Evolutionary conservation across 2,113 vertebrate species (phyloP).

Genomic region (Cryptotis parvus): DNA sequence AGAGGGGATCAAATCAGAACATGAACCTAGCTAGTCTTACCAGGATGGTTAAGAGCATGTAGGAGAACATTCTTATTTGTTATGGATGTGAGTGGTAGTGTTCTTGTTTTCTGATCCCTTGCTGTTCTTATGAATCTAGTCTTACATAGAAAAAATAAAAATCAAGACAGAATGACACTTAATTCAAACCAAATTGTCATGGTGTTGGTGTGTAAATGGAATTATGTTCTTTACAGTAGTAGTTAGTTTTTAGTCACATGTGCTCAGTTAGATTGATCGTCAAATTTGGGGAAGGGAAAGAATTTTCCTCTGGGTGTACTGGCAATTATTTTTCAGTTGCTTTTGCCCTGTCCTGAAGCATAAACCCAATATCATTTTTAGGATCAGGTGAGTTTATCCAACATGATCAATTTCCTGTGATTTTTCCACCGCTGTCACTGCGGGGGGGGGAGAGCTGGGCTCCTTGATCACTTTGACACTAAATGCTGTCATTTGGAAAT

Average conservation of each 20-base stretch:
- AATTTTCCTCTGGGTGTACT: conserved; percentile 76
- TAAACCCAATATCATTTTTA: conserved; percentile 75
- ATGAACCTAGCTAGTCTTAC: neutral
- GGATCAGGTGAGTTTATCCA: conserved; percentile 76
- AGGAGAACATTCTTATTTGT: neutral
- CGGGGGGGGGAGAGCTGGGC: conserved; percentile 56
- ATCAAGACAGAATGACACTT: neutral
- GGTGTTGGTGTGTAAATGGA: conserved; percentile 57
- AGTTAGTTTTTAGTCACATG: conserved; percentile 63
- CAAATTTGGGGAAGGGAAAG: conserved; percentile 75
- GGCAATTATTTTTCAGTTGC: conserved; percentile 80
- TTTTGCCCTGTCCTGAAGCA: conserved; percentile 75
- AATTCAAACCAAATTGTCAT: conserved; percentile 37
- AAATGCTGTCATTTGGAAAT: conserved; percentile 70
- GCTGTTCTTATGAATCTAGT: conserved; percentile 15
- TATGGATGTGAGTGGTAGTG: neutral
- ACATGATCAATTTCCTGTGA: conserved; percentile 78
- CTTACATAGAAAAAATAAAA: conserved; percentile 45
- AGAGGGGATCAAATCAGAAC: neutral
- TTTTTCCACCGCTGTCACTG: conserved; percentile 67
- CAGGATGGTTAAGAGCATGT: neutral
- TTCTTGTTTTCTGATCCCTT: neutral
- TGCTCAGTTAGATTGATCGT: conserved; percentile 72
- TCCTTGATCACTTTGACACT: conserved; percentile 69
- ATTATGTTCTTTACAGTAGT: conserved; percentile 39